Base-by-base conservation (phyloP, 2,797 vertebrate species). In the Enteromius anoplus region DNA sequence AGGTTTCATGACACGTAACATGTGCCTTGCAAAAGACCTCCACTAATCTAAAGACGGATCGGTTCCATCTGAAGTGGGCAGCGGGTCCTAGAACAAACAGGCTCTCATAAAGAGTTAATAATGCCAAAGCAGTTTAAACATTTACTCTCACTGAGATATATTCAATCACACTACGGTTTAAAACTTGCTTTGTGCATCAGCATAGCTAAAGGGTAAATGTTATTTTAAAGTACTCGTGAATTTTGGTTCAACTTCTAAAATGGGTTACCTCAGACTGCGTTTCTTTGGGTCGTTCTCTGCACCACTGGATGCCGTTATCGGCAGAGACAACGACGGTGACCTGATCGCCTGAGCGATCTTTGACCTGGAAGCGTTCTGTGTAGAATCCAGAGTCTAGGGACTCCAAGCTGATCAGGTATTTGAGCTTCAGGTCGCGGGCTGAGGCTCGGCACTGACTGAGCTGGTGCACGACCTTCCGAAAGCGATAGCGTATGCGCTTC, bases 391-490 rank as follows among this genome's bases (percentile, higher is more conserved):
- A 94, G 90, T 97, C 95, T 89, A 99, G 95, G 53, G 92, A 93
- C 94, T 99, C 98, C 91, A 99, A 93, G 92, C 96, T 99, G 91
- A 98, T 98, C 88, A 99, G 94, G 92, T 99, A 99, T 81, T 98
- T 99, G 86, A 99, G 96, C 91, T 96, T 98, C 88, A 99, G 94
- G 91, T 97, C 97, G 70, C 95, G 96, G 72, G 96, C 94, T 29
- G 97, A 96, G 88, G 96, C 96, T 91, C 96, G 97, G 92, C 97
- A 99, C 78, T 98, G 96, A 53, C 94, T 95, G 91, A 99, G 98
- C 86, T 98, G 97, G 88, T 96, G 96, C 91, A 99, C 97, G 91
- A 99, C 99, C 90, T 90, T 96, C 86, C 92, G 95, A 91, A 99
- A 99, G 88, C 97, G 96, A 87, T 96, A 97, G 79, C 98, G 96